Conservation (phyloP, 2,888 invertebrate genomes). For the Caenorhabditis zanzibari region DNA sequence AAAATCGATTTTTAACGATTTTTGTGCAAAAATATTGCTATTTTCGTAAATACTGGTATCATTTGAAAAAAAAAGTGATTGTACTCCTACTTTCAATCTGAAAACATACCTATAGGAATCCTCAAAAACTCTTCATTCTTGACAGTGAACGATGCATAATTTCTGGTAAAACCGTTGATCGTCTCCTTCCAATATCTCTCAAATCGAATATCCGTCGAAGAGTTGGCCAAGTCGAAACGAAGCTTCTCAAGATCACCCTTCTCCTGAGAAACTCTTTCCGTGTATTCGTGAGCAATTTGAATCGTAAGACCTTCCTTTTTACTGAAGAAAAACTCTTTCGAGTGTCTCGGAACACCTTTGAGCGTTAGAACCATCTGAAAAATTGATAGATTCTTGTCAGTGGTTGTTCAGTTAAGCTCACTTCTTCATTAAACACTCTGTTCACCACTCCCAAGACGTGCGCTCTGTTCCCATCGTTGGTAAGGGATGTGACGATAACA, state of each 20-base stretch:
- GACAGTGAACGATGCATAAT: slow-evolving; percentile 6
- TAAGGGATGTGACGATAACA: background rate
- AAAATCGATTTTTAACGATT: no score
- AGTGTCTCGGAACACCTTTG: slow-evolving; percentile 14
- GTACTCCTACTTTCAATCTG: no score
- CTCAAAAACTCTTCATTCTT: slow-evolving; percentile 7
- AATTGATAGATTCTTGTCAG: no score
- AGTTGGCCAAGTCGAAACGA: background rate
- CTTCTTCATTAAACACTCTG: slow-evolving; percentile 35
- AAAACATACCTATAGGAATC: background rate
- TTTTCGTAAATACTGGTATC: no score
- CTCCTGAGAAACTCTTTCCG: background rate
- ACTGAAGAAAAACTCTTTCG: background rate
- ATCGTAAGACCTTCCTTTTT: slow-evolving; percentile 20
- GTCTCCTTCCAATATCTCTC: background rate
- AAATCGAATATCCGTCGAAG: slow-evolving; percentile 11
- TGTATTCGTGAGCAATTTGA: slow-evolving; percentile 28
- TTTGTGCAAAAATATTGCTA: no score
- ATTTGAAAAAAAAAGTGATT: no score
- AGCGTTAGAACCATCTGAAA: slow-evolving; percentile 43
- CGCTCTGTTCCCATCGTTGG: background rate
- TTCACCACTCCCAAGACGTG: slow-evolving; percentile 32
- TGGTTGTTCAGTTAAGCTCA: no score
- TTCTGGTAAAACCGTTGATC: background rate
- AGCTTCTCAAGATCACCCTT: background rate